Conservation (phyloP, 2,888 invertebrate genomes). For the Phorcus lineatus region DNA sequence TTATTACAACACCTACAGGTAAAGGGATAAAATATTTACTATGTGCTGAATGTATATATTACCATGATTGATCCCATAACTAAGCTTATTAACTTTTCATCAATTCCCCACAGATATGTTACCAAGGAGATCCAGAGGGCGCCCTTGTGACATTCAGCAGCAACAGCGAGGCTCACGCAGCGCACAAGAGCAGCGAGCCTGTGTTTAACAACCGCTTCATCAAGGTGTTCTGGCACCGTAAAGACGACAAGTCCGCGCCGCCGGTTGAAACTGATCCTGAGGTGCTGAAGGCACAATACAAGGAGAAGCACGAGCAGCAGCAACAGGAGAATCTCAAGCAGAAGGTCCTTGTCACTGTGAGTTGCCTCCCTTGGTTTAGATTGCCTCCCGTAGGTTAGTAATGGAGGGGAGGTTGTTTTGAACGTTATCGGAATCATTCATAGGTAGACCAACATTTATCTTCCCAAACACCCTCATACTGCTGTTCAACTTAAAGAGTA, state of each 20-base stretch:
- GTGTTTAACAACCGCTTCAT: constrained; percentile 98
- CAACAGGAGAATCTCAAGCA: constrained; percentile 27
- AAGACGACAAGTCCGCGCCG: constrained; percentile 36
- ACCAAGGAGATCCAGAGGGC: constrained; percentile 90
- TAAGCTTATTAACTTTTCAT: too few species aligned
- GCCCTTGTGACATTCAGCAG: constrained; percentile 94
- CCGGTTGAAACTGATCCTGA: neutral
- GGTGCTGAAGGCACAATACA: constrained; percentile 15
- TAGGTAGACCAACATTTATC: too few species aligned
- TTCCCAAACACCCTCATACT: too few species aligned
- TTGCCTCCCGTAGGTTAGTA: too few species aligned
- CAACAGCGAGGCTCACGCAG: constrained; percentile 93
- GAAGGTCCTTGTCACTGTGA: constrained; percentile 34
- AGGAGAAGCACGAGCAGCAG: constrained; percentile 10
- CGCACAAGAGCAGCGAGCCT: constrained; percentile 96
- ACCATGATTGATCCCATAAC: too few species aligned
- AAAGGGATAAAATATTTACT: too few species aligned
- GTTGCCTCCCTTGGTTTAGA: neutral
- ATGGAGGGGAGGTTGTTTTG: too few species aligned
- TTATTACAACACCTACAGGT: too few species aligned
- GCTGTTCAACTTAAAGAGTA: too few species aligned
- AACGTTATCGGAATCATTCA: too few species aligned
- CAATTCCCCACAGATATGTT: constrained; percentile 73
- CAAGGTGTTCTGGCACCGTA: constrained; percentile 95
- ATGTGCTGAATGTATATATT: too few species aligned